Base-by-base conservation (phyloP, 2,113 vertebrate species). In the Terrapene triunguis region DNA sequence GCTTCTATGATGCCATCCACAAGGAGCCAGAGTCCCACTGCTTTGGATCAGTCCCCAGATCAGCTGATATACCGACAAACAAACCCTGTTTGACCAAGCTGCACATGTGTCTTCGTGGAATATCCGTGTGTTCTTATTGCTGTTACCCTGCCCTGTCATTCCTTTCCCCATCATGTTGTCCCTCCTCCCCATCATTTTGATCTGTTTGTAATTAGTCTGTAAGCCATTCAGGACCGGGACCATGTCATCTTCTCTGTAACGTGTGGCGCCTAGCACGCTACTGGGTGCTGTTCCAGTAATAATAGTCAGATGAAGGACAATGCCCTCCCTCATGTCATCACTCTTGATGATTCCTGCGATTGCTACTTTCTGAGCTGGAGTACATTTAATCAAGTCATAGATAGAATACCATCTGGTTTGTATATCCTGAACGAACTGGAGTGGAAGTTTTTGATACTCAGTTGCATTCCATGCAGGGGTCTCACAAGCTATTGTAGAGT, bases 51-150 rank as follows among this genome's bases (percentile, higher is more conserved):
- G 69, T 42, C 38, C 8, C 84, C 59, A 38, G 0, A 2, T 5
- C 17, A 5, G 17, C 76, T n/a, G 19, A 90, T 47, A 54, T 27
- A 85, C 81, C 91, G 93, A 93, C 2, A 16, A 59, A 55, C 80
- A 93, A 35, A 65, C 14, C 32, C 32, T 21, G 65, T 19, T 72
- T 38, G n/a, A 87, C 87, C 93, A 94, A 95, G 96, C 95, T 95
- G 69, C 88, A 54, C 57, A 3, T 78, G n/a, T 47, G 19, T 10
- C n/a, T 88, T 82, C 95, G 83, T 90, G 88, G 65, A 80, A 82
- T 96, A 97, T 92, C 89, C 87, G 24, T 47, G 69, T 94, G 95
- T 82, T 96, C 95, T 92, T 82, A 47, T 59, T 59, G 81, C 65
- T 87, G 82, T 91, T 62, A 76, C 35, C 82, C 89, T 42, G 3